Evolutionary conservation across 2,888 invertebrate species (phyloP).

Genomic region (Invenusta paracnida): DNA sequence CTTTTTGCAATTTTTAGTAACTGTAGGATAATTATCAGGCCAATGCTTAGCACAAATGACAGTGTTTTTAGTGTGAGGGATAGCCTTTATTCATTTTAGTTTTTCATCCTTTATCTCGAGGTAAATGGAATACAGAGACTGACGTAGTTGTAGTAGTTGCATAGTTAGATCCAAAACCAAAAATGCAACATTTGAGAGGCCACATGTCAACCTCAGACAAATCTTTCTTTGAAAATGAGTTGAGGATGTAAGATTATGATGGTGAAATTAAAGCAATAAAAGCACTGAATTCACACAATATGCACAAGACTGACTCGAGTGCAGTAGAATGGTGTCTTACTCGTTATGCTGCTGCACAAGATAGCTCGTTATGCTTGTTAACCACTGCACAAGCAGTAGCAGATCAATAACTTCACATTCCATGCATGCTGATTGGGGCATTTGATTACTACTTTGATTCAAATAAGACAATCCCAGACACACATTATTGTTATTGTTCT

Average conservation of each 20-base stretch:
- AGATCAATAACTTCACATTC: constrained; percentile 16
- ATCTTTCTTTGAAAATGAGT: constrained; percentile 16
- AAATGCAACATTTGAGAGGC: constrained; percentile 31
- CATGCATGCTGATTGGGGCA: constrained; percentile 6
- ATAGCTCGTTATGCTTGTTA: too few relatives aligned
- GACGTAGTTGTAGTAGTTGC: not conserved
- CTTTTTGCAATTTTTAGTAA: not conserved
- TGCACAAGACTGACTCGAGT: constrained; percentile 16
- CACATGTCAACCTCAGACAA: not conserved
- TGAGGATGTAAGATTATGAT: constrained; percentile 25
- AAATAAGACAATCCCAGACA: constrained; percentile 23
- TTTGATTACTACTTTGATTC: constrained; percentile 10
- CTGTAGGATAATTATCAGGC: constrained; percentile 24
- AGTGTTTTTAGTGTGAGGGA: not conserved
- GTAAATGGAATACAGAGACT: constrained; percentile 4
- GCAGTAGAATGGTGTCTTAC: constrained; percentile 9
- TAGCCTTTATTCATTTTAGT: not conserved
- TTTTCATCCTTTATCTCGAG: constrained; percentile 25
- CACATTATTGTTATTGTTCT: constrained; percentile 1
- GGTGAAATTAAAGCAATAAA: constrained; percentile 16
- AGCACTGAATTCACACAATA: not conserved
- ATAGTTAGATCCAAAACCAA: not conserved
- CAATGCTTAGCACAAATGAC: constrained; percentile 30
- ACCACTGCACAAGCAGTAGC: constrained; percentile 12
- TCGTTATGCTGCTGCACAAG: constrained; percentile 4